Percentiles rank a stretch among this genome's conserved stretches.
These are phyloP conservation scores for Podarcis cretensis DNA, from an alignment of 2,113 vertebrate species.

Conservation along the genomic window DNA sequence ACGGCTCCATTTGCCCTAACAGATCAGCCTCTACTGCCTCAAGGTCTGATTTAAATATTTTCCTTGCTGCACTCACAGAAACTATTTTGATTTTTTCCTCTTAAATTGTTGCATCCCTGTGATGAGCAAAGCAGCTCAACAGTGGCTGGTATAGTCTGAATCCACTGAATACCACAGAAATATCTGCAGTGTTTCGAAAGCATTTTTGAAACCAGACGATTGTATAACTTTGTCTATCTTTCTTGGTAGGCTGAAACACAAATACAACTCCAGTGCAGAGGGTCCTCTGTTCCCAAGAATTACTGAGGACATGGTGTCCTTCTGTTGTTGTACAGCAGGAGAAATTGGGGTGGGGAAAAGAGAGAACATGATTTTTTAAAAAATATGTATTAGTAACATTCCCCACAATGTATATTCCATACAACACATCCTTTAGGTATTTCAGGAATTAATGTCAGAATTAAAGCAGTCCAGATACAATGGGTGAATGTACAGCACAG, in stretches of 20 bases:
- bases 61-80: background rate
- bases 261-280: constrained; percentile 12
- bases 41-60: background rate
- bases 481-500: background rate
- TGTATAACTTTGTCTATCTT: constrained; percentile 10
- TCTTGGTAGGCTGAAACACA: background rate
- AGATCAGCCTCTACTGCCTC: too few relatives aligned
- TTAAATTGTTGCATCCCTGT: background rate
- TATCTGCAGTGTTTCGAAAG: constrained; percentile 39
- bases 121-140: background rate
- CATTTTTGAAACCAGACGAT: background rate
- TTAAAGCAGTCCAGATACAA: constrained; percentile 15
- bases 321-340: constrained; percentile 24
- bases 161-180: background rate
- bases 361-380: background rate
- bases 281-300: constrained; percentile 59
- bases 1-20: too few relatives aligned
- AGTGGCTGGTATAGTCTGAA: background rate
- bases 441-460: constrained; percentile 51
- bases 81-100: background rate
- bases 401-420: constrained; percentile 56
- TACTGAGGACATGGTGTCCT: constrained; percentile 65
- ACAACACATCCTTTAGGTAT: constrained; percentile 28
- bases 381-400: constrained; percentile 71
- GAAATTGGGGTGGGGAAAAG: too few relatives aligned